Evolutionary conservation across 1,140 invertebrate genomes (phyloP), one percentile per base, ranked within the genome.

Genomic region (Drosophila kikkawai): DNA sequence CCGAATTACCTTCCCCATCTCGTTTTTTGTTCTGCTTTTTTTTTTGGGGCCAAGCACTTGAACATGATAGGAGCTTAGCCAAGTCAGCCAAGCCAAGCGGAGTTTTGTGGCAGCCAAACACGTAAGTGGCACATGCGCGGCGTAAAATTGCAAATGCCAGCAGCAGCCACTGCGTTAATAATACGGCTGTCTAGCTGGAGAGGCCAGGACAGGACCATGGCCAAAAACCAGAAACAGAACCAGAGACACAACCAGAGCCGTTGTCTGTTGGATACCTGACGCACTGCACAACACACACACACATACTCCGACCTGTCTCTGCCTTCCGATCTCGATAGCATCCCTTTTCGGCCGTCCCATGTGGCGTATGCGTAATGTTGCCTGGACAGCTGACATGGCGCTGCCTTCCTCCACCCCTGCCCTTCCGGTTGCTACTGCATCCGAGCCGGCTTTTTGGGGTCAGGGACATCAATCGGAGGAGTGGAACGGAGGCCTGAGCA

Each of bases 1-100:
- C 12, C 2, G 50, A 53, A 13, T 22, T 36, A 36, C 50, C n/a
- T 36, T 55, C 19, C 51, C 51, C 37, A 37, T 37, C 34, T 37
- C 17, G 57, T 57, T 58, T 57, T 34, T 66, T 68, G 37, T 5
- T 57, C 37, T 63, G 17, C 39, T 60, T 71, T 74, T 42, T 81
- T 66, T 87, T 84, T 87, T 87, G 59, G 83, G 83, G 84, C 85
- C 84, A 84, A 70, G 80, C 80, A 81, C 84, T 87, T 87, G 84
- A 87, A 87, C 84, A 87, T 87, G 84, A 87, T 87, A 87, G 84
- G 69, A 80, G 84, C 83, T 86, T 86, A 87, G 83, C 63, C 64
- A 58, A 77, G 75, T 77, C 81, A 84, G 61, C 82, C 66, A 71
- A 80, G 73, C 82, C 75, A 80, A 75, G 51, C 60, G 60, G 59